Base-by-base conservation (phyloP, 2,113 vertebrate species). In the Puffinus mauretanicus region DNA sequence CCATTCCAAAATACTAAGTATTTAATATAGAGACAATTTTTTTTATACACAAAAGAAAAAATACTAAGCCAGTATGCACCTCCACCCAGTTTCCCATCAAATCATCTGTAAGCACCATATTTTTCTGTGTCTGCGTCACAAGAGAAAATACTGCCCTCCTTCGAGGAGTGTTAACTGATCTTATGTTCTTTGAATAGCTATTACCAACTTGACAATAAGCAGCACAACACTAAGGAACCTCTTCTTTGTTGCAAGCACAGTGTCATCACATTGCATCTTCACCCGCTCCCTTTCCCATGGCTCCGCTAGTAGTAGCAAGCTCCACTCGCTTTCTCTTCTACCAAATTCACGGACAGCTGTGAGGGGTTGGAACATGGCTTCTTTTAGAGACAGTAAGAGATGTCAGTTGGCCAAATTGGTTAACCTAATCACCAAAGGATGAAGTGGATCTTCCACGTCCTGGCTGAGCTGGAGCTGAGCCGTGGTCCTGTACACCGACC, bases 401-500 rank as follows among this genome's bases (percentile, higher is more conserved):
- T 11, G 11, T 24, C 60, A 54, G 27, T 18, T 52, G 34, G 62
- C 61, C 62, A 80, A 61, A 77, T 0, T 49, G 34, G 49, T 61
- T 57, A 70, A 61, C 19, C 17, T 86, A n/a, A 82, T 58, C n/a
- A 51, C 34, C 34, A 77, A 75, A 86, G 51, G 17, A 70, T 84
- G 38, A 88, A 77, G 78, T 11, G 22, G 34, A 57, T 60, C 44
- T 57, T 93, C 38, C 51, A 18, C 17, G 40, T 26, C 38, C 66
- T 69, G 40, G 19, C 36, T 86, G 62, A 71, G 32, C 60, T 29
- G 7, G 70, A 81, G 47, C 65, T 25, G 40, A 90, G 62, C 16
- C 0, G 0, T 9, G 14, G 27, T 73, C 38, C 60, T 54, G 54
- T 83, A 57, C 2, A 2, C 24, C 3, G 4, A 60, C 13, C 54